Evolutionary conservation across 2,113 vertebrate genomes (phyloP).

Genomic region (Myiagra hebetior): DNA sequence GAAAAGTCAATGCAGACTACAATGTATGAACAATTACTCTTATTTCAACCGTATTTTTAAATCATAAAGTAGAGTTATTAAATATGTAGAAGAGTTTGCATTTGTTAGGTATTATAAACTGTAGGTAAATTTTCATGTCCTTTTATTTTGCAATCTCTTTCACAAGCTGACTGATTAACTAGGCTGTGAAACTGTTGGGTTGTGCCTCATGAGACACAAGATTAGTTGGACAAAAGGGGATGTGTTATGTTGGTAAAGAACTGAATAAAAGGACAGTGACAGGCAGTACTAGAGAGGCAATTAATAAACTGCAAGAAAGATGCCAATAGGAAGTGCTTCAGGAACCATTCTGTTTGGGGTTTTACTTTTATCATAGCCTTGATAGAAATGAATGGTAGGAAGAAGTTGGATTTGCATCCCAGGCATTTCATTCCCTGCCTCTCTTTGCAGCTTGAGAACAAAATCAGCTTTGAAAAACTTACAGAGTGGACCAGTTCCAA

Average conservation of each 20-base stretch:
- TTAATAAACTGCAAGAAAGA: not conserved
- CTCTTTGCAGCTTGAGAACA: slow-evolving; percentile 64
- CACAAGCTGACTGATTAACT: not conserved
- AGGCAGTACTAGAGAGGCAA: not conserved
- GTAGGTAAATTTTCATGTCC: not conserved
- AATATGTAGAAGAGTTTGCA: not conserved
- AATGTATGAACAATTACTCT: not conserved
- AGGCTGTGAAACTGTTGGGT: not conserved
- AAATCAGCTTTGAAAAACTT: slow-evolving; percentile 55
- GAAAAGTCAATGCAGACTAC: not conserved
- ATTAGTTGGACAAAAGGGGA: not conserved
- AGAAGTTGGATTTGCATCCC: not conserved
- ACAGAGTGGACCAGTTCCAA: slow-evolving; percentile 40
- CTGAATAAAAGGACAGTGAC: not conserved
- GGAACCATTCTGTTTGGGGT: not conserved
- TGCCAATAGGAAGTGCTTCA: not conserved
- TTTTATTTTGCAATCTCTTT: not conserved
- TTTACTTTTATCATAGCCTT: not conserved
- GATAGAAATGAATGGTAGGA: not conserved
- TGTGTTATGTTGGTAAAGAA: not conserved
- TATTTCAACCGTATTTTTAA: not conserved
- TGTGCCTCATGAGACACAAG: not conserved
- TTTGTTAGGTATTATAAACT: not conserved
- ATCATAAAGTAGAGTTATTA: not conserved
- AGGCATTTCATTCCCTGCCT: not conserved